Base-by-base conservation (phyloP, 2,888 invertebrate genomes). In the Rhimphoctona megacephalus region DNA sequence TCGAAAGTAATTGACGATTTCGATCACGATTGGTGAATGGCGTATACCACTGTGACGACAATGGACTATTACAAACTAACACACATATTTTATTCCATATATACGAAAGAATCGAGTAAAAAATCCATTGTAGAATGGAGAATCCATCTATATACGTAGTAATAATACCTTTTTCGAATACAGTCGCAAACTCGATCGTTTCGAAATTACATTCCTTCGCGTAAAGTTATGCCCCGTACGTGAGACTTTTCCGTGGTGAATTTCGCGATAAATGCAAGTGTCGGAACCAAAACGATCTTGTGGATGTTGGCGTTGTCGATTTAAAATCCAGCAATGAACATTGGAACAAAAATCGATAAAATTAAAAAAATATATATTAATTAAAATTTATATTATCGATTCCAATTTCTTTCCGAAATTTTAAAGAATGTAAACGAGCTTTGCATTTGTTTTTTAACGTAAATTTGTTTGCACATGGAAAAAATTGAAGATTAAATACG, bases 221-320 rank as follows among this genome's bases (percentile, higher is more conserved):
- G 77, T 77, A 46, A 83, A 86, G 79, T 86, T 83, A 86, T 86
- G 83, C 80, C 49, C 54, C 70, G 85, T 66, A 86, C 85, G 85
- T 86, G 83, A 86, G 70, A 72, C 76, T 54, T 80, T 80, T 86
- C 80, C 46, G 25, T 22, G 70, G 25, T 76, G 66, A 64, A 46
- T 33, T 25, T 25, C 80, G 49, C 73, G 52, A 49, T 39, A 69
- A 49, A 25, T 64, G 74, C 69, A 43, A 70, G 30, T 57, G 54
- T 76, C 43, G 22, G 76, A 54, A 66, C 43, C 52, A 72, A 74
- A 72, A 67, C 57, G 83, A 66, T 52, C 79, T 69, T 70, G 70
- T 33, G 74, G 76, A 79, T 74, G 43, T 69, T 43, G 52, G 49
- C 11, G 14, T 7, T 67, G 30, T 67, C 36, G 36, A 14, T 3